These are phyloP conservation scores for Heliconius ismenius DNA, from an alignment of 2,888 invertebrate genomes.

Conservation along the genomic window DNA sequence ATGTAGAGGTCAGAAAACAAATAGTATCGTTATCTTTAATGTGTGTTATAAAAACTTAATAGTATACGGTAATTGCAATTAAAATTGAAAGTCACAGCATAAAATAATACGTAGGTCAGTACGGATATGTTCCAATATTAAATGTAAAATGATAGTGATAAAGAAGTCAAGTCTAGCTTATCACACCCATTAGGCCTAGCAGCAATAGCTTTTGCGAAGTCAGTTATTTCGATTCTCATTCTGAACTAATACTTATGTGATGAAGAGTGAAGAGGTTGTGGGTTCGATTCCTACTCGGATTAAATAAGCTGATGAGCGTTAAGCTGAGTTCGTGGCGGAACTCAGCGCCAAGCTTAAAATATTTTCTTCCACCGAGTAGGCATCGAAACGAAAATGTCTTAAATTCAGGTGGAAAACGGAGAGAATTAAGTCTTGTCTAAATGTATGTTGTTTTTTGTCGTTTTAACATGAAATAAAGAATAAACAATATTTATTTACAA, in stretches of 20 bases:
- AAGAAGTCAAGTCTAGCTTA: not conserved
- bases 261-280: too few relatives aligned
- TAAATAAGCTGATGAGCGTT: too few relatives aligned
- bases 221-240: not conserved
- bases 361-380: too few relatives aligned
- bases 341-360: too few relatives aligned
- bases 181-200: not conserved
- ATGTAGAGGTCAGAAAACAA: constrained; percentile 46
- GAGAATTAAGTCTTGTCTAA: too few relatives aligned
- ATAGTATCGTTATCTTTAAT: constrained; percentile 54
- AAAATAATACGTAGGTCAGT: constrained; percentile 62
- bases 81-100: constrained; percentile 76
- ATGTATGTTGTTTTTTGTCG: too few relatives aligned
- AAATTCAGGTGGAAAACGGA: too few relatives aligned
- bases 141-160: constrained; percentile 27
- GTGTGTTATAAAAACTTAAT: constrained; percentile 70
- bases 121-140: constrained; percentile 38
- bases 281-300: too few relatives aligned
- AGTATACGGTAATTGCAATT: constrained; percentile 71
- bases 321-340: too few relatives aligned
- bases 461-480: too few relatives aligned
- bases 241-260: not conserved
- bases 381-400: too few relatives aligned
- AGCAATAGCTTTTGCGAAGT: not conserved
- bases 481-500: too few relatives aligned